Percentiles rank a stretch among this genome's conserved stretches.
Evolutionary conservation across 2,797 vertebrate species (phyloP).

Genomic region (Poeciliopsis infans): DNA sequence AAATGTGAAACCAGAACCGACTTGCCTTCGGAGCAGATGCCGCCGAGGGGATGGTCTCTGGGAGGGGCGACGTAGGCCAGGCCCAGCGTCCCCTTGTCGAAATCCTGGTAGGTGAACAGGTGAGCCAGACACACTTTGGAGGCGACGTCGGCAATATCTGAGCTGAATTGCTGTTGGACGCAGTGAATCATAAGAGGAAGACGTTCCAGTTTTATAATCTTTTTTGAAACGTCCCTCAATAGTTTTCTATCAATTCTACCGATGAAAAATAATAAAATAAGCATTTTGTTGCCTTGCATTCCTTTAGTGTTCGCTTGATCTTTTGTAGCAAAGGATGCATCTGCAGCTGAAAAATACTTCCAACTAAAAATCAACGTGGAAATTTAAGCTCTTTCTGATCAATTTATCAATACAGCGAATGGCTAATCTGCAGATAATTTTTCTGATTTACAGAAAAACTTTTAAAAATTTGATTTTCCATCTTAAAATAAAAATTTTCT

Average conservation of each 20-base stretch:
- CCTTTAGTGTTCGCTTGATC: no score
- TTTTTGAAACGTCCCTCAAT: neutral
- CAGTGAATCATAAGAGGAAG: neutral
- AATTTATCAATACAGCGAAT: no score
- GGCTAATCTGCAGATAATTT: no score
- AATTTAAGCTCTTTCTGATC: no score
- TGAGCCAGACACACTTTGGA: constrained; percentile 94
- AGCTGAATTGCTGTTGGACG: constrained; percentile 92
- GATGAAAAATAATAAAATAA: no score
- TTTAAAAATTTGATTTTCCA: neutral
- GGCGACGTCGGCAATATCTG: constrained; percentile 92
- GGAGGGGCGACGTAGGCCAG: constrained; percentile 96
- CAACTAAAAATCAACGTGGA: no score
- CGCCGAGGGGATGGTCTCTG: constrained; percentile 90
- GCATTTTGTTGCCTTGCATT: no score
- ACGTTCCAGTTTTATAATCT: neutral
- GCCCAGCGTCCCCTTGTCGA: constrained; percentile 95
- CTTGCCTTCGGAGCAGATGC: constrained; percentile 94
- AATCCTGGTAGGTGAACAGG: constrained; percentile 98
- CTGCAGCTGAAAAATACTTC: no score
- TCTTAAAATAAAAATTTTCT: neutral
- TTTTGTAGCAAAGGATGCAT: no score
- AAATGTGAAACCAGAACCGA: neutral
- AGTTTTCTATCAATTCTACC: no score
- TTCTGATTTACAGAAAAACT: no score